Base-by-base conservation (phyloP, 1,140 invertebrate genomes). In the Drosophila ficusphila region DNA sequence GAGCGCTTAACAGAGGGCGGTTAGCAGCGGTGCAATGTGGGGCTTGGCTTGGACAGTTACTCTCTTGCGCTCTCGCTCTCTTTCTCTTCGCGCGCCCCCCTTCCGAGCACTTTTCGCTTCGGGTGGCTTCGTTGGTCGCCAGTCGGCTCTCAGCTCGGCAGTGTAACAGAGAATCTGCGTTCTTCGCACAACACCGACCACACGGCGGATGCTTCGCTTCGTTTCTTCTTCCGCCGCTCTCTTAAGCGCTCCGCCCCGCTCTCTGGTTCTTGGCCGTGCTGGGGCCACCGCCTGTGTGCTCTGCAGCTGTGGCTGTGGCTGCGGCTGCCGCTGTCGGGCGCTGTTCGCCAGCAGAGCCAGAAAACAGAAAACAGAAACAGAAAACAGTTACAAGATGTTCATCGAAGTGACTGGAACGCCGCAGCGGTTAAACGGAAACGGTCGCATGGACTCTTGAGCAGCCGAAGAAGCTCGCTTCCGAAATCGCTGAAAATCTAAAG, bases 361-460 rank as follows among this genome's bases (percentile, higher is more conserved):
- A n/a, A n/a, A n/a, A n/a, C n/a, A n/a, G n/a, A n/a, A n/a, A n/a
- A n/a, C n/a, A n/a, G n/a, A n/a, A n/a, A n/a, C n/a, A n/a, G 70
- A 90, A 90, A 90, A 89, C 90, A 90, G 89, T 90, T 90, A 90
- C 89, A 90, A 90, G 83, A 90, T 90, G 79, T 88, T 90, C 83
- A 89, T 89, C 89, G 89, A 85, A 90, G 88, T 85, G 89, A 89
- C 75, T 79, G 88, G 89, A 90, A 90, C 89, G 79, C 85, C 82
- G 83, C 71, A 82, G 83, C 89, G 89, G 89, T 58, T 49, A 23
- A 58, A 34, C 54, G 54, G 70, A 72, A 85, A 85, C 76, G 64
- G 82, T 70, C 57, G 74, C 69, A 46, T 36, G 56, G 42, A 53
- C 54, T 58, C 48, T 58, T 46, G 68, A 74, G 56, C 70, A 42